Base-by-base conservation (phyloP, 2,113 vertebrate genomes). In the Climacteris rufus region DNA sequence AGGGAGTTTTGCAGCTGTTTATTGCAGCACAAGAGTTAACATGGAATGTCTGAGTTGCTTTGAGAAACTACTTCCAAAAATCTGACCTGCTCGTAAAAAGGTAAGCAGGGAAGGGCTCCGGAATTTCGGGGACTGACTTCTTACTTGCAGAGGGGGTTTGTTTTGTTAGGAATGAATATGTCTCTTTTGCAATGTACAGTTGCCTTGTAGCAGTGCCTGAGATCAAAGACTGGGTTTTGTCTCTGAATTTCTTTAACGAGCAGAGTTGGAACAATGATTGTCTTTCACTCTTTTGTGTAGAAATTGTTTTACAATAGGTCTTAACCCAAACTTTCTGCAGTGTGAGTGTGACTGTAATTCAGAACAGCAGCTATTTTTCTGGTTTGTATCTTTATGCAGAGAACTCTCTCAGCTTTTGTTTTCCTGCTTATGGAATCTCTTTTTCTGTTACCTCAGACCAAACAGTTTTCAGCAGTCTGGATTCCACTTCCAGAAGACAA, bases 1-100 rank as follows among this genome's bases (percentile, higher is more conserved):
- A 63, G 92, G 79, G 59, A 90, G 57, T 97, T 97, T 97, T 95
- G 97, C 96, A 98, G 98, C 98, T 98, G 98, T 97, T 98, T 97
- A 94, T 97, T 87, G 96, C 94, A 97, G 93, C 92, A 93, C 57
- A 28, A 84, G 70, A 80, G 39, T 93, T 89, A 97, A 92, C 90
- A 96, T 97, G 98, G 97, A 97, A 94, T 93, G 95, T 84, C 96
- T 94, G 93, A 94, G 89, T 64, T 87, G 92, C 89, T 95, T 74
- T 66, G 70, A 90, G 96, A 94, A 83, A 95, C 95, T 77, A 28
- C 81, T 83, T 77, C 81, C 84, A 80, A 89, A 91, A 81, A 86
- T 97, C 27, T 96, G 96, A 97, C 87, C 88, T 93, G 90, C 94
- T 87, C 1, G 2, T 82, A 64, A 91, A 47, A 89, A 97, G 97